Percentiles rank a stretch among this genome's conserved stretches.
Conservation (phyloP, 2,888 invertebrate species). For the Thereva unica region DNA sequence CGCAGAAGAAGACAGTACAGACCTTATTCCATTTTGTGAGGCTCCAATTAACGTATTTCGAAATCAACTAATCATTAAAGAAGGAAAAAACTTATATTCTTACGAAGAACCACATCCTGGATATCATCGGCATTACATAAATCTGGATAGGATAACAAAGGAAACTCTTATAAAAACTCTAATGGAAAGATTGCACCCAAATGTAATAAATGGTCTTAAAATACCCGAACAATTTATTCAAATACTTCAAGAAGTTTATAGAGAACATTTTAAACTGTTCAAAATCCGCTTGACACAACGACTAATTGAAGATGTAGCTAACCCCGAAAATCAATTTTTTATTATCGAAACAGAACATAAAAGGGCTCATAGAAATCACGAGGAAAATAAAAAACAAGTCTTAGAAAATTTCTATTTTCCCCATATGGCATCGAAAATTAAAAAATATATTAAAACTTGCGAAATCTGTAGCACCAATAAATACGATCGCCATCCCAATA, state of each 20-base stretch:
- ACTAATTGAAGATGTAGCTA: not conserved
- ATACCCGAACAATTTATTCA: slow-evolving; percentile 3
- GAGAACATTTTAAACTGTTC: slow-evolving; percentile 6
- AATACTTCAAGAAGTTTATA: slow-evolving; percentile 11
- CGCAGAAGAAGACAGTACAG: slow-evolving; percentile 41
- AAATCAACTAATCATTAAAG: slow-evolving; percentile 40
- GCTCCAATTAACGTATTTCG: slow-evolving; percentile 39
- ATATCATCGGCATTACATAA: slow-evolving; percentile 18
- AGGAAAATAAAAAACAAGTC: slow-evolving; percentile 20
- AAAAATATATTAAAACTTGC: not conserved
- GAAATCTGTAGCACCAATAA: slow-evolving; percentile 4
- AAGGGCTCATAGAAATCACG: slow-evolving; percentile 7
- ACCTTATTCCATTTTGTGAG: slow-evolving; percentile 42
- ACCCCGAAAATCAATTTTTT: slow-evolving; percentile 5
- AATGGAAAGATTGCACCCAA: slow-evolving; percentile 1
- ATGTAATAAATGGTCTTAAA: slow-evolving; percentile 1
- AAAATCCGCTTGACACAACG: slow-evolving; percentile 6
- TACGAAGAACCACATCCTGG: slow-evolving; percentile 38
- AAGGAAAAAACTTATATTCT: slow-evolving; percentile 13
- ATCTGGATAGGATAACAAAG: slow-evolving; percentile 18
- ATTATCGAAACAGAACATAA: slow-evolving; percentile 10
- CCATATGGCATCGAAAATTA: slow-evolving; percentile 8
- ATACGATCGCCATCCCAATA: not conserved
- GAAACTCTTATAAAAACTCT: not conserved
- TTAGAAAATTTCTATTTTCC: slow-evolving; percentile 17